Percentiles rank a stretch among this genome's conserved stretches.
Conservation (phyloP, 2,888 invertebrate species). For the Mimumesa dahlbomi region DNA sequence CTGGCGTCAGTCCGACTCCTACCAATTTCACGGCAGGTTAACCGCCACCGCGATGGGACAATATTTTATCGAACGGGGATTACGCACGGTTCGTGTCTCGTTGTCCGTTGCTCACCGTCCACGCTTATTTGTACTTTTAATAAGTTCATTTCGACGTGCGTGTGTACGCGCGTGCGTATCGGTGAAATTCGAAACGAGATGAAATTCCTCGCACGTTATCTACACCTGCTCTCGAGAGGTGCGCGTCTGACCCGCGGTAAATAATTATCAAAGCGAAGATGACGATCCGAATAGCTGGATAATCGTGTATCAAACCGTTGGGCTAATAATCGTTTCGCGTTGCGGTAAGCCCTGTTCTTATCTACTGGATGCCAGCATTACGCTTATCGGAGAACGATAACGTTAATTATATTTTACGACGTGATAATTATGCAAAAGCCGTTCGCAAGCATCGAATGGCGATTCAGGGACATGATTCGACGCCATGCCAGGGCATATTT, state of each 20-base stretch:
- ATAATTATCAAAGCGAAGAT: background rate
- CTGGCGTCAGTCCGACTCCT: constrained; percentile 75
- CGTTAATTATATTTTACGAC: constrained; percentile 61
- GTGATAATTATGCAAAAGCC: constrained; percentile 46
- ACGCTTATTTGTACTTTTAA: constrained; percentile 64
- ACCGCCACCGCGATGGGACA: constrained; percentile 76
- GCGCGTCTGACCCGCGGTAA: background rate
- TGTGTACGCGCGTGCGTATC: too few relatives aligned
- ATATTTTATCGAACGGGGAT: constrained; percentile 72
- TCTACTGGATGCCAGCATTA: constrained; percentile 22
- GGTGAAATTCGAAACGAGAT: too few relatives aligned
- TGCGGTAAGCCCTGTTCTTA: constrained; percentile 16
- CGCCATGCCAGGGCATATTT: background rate
- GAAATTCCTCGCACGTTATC: background rate
- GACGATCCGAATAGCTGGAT: background rate
- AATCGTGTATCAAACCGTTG: constrained; percentile 1
- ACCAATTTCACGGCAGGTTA: constrained; percentile 79
- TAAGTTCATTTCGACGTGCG: constrained; percentile 61
- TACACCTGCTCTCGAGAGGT: background rate
- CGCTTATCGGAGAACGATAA: constrained; percentile 46
- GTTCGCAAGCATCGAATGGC: background rate
- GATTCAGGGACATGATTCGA: constrained; percentile 5
- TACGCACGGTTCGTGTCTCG: constrained; percentile 67
- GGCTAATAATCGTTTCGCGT: constrained; percentile 10
- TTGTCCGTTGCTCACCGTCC: constrained; percentile 50